A percentile compares a stretch with the other conserved stretches of the same genome.
These are phyloP conservation scores for Percopsis transmontana DNA, from an alignment of 2,113 vertebrate genomes.

Conservation along the genomic window DNA sequence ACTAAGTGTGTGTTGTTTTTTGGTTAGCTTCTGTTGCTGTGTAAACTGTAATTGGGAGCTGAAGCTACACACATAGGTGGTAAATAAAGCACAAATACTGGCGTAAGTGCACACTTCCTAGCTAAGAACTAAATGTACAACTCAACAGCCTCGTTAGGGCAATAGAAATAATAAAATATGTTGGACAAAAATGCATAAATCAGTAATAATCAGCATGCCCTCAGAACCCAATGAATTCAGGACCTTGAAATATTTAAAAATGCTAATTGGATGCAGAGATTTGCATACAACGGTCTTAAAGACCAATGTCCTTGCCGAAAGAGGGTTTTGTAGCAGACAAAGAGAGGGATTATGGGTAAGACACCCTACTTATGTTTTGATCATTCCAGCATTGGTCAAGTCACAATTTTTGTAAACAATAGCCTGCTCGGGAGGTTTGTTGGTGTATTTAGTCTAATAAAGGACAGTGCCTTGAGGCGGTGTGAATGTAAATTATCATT, in stretches of 20 bases:
- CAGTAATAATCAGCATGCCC: conserved; percentile 91
- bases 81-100: neutral
- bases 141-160: no score
- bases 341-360: conserved; percentile 83
- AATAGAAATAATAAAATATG: conserved; percentile 89
- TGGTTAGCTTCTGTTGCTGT: no score
- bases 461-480: conserved; percentile 87
- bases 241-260: conserved; percentile 95
- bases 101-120: neutral
- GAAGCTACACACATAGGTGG: neutral
- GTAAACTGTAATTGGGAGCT: neutral
- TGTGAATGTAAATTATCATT: conserved; percentile 93
- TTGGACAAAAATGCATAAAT: conserved; percentile 91
- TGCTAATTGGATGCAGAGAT: conserved; percentile 91
- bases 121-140: no score
- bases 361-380: conserved; percentile 83
- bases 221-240: conserved; percentile 90
- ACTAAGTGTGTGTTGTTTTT: neutral
- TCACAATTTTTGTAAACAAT: conserved; percentile 89
- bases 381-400: conserved; percentile 84
- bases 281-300: conserved; percentile 95
- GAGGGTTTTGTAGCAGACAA: conserved; percentile 85
- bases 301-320: conserved; percentile 87
- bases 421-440: conserved; percentile 81
- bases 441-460: conserved; percentile 83